phyloP scores from a whole-genome alignment of 2,888 invertebrate species.

The Habroteleia sp. region DNA sequence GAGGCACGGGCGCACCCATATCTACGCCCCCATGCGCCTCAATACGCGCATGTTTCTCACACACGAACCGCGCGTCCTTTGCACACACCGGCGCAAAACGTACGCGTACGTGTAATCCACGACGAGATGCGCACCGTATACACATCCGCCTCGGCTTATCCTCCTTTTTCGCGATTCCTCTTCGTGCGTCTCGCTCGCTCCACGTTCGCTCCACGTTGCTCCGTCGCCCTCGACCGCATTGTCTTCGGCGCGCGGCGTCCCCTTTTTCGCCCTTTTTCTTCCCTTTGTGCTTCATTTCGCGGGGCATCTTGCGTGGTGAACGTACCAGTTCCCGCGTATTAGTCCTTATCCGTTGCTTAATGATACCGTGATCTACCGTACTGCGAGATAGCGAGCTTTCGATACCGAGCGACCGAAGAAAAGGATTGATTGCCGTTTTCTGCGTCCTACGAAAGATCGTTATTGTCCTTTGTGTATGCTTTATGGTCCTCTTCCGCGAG shows the following conservation, averaged over 20 bases:
- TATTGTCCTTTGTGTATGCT: slow-evolving; percentile 61
- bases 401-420: slow-evolving; percentile 45
- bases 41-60: slow-evolving; percentile 50
- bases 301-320: slow-evolving; percentile 67
- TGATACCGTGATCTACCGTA: slow-evolving; percentile 73
- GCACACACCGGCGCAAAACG: slow-evolving; percentile 23
- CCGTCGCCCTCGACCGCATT: not conserved
- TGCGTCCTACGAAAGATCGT: slow-evolving; percentile 56
- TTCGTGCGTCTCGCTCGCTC: not conserved
- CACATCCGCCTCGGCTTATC: slow-evolving; percentile 72
- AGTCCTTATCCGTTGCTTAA: slow-evolving; percentile 74
- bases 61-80: slow-evolving; percentile 38
- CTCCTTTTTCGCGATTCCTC: slow-evolving; percentile 60
- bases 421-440: slow-evolving; percentile 46
- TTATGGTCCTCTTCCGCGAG: slow-evolving; percentile 46
- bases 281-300: slow-evolving; percentile 32
- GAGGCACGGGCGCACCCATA: slow-evolving; percentile 81
- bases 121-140: slow-evolving; percentile 65
- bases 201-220: no score
- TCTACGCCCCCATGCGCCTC: slow-evolving; percentile 80
- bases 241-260: not conserved
- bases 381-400: slow-evolving; percentile 54
- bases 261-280: slow-evolving; percentile 5
- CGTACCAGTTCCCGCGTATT: slow-evolving; percentile 66
- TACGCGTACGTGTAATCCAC: slow-evolving; percentile 56